Conservation (phyloP, 1,140 invertebrate genomes). For the Pogonomyrmex californicus region DNA sequence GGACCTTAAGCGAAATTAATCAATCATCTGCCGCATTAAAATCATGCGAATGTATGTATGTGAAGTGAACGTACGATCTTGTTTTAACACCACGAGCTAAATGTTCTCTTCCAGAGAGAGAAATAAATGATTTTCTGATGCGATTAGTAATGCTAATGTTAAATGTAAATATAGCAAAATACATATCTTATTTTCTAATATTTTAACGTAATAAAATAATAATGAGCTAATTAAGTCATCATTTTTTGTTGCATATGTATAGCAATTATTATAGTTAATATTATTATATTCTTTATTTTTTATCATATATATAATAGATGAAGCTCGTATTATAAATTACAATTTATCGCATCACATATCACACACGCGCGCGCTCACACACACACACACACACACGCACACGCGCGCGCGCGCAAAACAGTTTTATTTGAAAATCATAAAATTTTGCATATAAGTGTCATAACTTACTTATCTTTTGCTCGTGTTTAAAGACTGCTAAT, state of each 20-base stretch:
- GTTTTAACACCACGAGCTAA: slow-evolving; percentile 18
- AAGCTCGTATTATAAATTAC: neutral
- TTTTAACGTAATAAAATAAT: neutral
- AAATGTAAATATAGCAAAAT: neutral
- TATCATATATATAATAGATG: too few species aligned
- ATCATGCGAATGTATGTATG: neutral
- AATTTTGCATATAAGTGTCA: neutral
- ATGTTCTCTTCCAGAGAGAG: neutral
- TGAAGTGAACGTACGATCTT: neutral
- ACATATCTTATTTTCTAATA: slow-evolving; percentile 10
- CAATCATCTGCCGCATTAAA: slow-evolving; percentile 4
- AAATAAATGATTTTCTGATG: neutral
- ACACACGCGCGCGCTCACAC: too few species aligned
- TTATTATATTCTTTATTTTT: too few species aligned
- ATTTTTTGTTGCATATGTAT: neutral
- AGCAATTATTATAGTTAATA: too few species aligned
- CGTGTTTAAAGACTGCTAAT: slow-evolving; percentile 7
- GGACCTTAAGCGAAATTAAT: slow-evolving; percentile 18
- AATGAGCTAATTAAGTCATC: neutral
- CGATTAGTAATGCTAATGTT: neutral
- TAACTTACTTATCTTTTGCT: neutral
- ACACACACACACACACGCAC: too few species aligned
- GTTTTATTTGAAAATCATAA: neutral
- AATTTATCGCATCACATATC: neutral
- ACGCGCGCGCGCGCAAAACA: too few species aligned